Conservation (phyloP, 2,797 vertebrate species). For the Melopsittacus undulatus region DNA sequence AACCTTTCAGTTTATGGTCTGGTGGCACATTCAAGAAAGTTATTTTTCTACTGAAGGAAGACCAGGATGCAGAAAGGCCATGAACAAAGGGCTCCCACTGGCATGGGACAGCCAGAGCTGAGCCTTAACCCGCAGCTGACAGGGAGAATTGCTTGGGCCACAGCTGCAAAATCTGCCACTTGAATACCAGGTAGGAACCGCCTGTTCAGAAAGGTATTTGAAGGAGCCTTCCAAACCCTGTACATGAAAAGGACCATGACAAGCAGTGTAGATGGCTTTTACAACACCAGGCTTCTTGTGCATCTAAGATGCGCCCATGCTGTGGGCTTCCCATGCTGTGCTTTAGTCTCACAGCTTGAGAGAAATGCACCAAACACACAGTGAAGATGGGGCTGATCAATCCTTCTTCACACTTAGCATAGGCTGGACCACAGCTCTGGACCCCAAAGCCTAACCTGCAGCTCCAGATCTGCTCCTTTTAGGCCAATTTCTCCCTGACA, state of each 20-base stretch:
- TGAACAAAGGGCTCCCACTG: background rate
- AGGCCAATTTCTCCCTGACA: background rate
- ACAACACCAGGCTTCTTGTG: background rate
- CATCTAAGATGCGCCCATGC: rapidly evolving
- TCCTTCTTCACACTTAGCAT: background rate
- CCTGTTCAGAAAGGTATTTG: slow-evolving; percentile 23
- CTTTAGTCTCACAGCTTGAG: background rate
- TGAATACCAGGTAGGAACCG: background rate
- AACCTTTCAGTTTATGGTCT: slow-evolving; percentile 34
- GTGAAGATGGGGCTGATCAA: rapidly evolving
- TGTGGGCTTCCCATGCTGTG: background rate
- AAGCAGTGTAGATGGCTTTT: background rate
- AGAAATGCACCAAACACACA: background rate
- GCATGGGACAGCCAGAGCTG: background rate
- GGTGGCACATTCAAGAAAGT: background rate
- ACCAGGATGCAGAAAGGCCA: background rate
- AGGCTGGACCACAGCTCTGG: background rate
- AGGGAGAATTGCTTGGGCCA: background rate
- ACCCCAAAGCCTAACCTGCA: background rate
- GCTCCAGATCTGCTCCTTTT: background rate
- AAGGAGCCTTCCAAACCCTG: background rate
- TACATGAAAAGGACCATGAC: background rate
- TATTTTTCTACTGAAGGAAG: slow-evolving; percentile 16
- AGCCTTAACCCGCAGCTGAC: background rate
- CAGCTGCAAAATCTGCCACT: background rate